Evolutionary conservation across 2,888 invertebrate species (phyloP).

Genomic region (Elysia crispata): DNA sequence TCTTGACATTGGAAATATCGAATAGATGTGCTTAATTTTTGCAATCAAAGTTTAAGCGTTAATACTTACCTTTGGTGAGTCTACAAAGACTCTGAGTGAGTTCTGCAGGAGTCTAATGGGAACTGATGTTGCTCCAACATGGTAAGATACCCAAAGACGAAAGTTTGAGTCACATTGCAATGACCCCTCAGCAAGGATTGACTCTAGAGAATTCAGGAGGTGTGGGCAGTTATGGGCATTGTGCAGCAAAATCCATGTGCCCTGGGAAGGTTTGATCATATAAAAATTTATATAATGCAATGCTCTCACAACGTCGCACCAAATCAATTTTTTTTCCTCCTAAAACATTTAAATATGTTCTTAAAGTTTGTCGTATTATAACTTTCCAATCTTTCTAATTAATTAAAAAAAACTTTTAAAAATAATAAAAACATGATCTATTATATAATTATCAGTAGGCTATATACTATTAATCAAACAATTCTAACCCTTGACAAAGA

Average conservation of each 20-base stretch:
- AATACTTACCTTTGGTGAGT: constrained; percentile 71
- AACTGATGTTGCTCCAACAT: constrained; percentile 55
- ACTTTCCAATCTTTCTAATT: background rate
- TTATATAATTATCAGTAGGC: no score
- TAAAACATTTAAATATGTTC: no score
- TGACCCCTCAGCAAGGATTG: constrained; percentile 65
- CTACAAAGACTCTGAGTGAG: constrained; percentile 71
- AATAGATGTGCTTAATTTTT: no score
- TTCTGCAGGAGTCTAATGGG: constrained; percentile 72
- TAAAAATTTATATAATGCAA: no score
- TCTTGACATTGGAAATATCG: background rate
- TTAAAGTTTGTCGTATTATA: background rate
- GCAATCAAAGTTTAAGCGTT: no score
- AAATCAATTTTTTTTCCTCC: no score
- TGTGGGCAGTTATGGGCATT: constrained; percentile 73
- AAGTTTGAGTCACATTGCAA: constrained; percentile 68
- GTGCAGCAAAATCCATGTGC: constrained; percentile 74
- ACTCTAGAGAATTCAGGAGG: constrained; percentile 68
- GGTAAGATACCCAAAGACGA: constrained; percentile 73
- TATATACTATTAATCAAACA: no score
- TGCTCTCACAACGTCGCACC: no score
- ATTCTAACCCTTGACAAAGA: no score
- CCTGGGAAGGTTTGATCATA: constrained; percentile 56
- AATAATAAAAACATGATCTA: no score
- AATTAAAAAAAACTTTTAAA: background rate